Conservation (phyloP, 2,888 invertebrate species). For the Latheticus oryzae region DNA sequence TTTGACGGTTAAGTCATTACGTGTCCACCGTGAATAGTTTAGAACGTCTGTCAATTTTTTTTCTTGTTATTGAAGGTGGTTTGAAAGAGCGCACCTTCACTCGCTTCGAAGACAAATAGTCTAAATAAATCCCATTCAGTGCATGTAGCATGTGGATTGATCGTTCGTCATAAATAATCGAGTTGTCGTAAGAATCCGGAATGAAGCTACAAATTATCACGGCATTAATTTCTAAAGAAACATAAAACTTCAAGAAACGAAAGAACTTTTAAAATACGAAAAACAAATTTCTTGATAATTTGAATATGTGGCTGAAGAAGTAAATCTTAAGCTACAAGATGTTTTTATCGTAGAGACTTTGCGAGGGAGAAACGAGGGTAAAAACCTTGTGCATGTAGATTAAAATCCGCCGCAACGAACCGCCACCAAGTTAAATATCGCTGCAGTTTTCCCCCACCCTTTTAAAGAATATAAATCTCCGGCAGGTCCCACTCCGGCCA, state of each 20-base stretch:
- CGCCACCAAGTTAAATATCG: slow-evolving; percentile 65
- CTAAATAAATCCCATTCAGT: slow-evolving; percentile 23
- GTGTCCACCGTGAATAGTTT: slow-evolving; percentile 5
- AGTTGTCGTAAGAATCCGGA: slow-evolving; percentile 12
- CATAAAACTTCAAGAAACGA: slow-evolving; percentile 56
- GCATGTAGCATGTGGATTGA: slow-evolving; percentile 19
- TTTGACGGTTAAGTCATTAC: too few species aligned
- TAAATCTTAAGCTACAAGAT: slow-evolving; percentile 68
- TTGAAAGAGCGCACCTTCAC: slow-evolving; percentile 15
- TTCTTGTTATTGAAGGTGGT: neutral
- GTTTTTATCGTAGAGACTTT: slow-evolving; percentile 66
- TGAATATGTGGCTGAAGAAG: slow-evolving; percentile 67
- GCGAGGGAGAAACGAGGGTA: slow-evolving; percentile 62
- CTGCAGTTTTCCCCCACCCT: slow-evolving; percentile 56
- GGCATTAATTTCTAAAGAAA: slow-evolving; percentile 50
- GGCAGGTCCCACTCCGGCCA: slow-evolving; percentile 63
- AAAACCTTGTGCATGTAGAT: slow-evolving; percentile 67
- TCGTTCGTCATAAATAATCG: slow-evolving; percentile 30
- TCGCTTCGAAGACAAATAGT: slow-evolving; percentile 18
- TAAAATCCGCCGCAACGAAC: slow-evolving; percentile 65
- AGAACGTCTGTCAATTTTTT: neutral
- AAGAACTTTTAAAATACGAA: slow-evolving; percentile 64
- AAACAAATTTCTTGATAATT: slow-evolving; percentile 69
- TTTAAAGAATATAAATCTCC: slow-evolving; percentile 65
- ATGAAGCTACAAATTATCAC: slow-evolving; percentile 38